Evolutionary conservation across 2,113 vertebrate genomes (phyloP).

Genomic region (Pachypanchax playfairii): DNA sequence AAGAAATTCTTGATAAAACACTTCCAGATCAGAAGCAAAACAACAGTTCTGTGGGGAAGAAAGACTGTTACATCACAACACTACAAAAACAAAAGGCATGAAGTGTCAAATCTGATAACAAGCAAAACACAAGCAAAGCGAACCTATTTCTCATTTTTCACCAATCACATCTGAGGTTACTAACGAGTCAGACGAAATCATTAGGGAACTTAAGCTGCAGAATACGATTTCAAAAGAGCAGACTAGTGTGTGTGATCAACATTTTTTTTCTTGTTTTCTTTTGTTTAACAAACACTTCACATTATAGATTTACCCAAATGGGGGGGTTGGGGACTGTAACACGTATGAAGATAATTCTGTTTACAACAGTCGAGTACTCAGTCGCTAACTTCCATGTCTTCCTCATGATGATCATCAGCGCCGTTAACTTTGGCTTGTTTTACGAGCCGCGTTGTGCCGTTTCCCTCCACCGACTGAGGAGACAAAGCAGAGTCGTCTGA

Average conservation of each 20-base stretch:
- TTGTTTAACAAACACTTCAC: constrained; percentile 55
- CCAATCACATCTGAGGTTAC: constrained; percentile 14
- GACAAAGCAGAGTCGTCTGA: constrained; percentile 80
- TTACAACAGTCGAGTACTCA: constrained; percentile 74
- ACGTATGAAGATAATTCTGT: constrained; percentile 27
- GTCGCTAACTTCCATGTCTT: constrained; percentile 98
- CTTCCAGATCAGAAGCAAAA: constrained; percentile 78
- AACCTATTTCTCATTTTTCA: constrained; percentile 53
- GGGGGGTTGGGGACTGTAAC: not conserved
- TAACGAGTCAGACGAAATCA: constrained; percentile 11
- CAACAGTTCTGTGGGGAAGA: constrained; percentile 21
- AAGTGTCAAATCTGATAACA: constrained; percentile 33
- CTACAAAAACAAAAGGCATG: constrained; percentile 39
- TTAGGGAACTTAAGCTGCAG: constrained; percentile 52
- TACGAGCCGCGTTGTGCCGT: constrained; percentile 60
- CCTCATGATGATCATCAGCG: constrained; percentile 87
- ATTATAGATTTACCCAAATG: constrained; percentile 43
- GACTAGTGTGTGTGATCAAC: constrained; percentile 13
- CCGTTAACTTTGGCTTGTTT: constrained; percentile 92
- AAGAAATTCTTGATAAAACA: constrained; percentile 88
- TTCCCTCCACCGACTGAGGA: constrained; percentile 75
- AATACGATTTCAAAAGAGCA: constrained; percentile 27
- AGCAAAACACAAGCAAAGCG: constrained; percentile 64
- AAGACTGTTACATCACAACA: constrained; percentile 46
- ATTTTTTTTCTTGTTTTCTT: constrained; percentile 12